Base-by-base conservation (phyloP, 1,140 invertebrate species). In the Phymastichus coffea region DNA sequence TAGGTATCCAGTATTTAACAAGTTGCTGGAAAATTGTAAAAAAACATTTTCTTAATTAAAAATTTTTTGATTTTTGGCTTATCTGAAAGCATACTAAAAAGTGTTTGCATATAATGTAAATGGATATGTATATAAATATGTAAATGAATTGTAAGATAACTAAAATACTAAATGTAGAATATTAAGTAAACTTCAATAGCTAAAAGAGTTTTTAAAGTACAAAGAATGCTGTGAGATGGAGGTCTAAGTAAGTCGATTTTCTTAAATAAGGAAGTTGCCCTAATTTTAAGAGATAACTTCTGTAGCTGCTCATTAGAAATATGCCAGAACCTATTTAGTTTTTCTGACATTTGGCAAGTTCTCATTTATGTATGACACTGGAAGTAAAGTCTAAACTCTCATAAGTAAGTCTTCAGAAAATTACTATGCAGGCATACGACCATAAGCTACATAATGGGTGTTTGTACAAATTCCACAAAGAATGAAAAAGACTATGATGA, bases 391-490 rank as follows among this genome's bases (percentile, higher is more conserved):
- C 53, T 61, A 63, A 48, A 57, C 43, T 52, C 55, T 47, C 41
- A 37, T 40, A 30, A 25, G 38, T 49, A 19, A 37, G 61, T 14
- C 56, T 30, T 20, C 8, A 38, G 3, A 59, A 38, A 49, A 63
- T 57, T 48, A 63, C 40, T 63, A 61, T 44, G 58, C 62, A 33
- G 70, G 66, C 59, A 75, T 57, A 33, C 68, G 70, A 61, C 26
- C 70, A 43, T 76, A 76, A 61, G 63, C 62, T 51, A 64, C 63
- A 33, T 33, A 7, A 37, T 73, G 64, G 41, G 57, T 66, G 12
- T 66, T 68, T 20, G 60, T 49, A 51, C 69, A 72, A 38, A 61
- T 72, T 40, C 63, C 61, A 30, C 66, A 73, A 30, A 71, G 55
- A 47, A 65, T 66, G 23, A 41, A 66, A 47, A 67, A 68, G 40